Evolutionary conservation across 2,888 invertebrate species (phyloP), one percentile per base, ranked within the genome.

Genomic region (Cetonia aurata): DNA sequence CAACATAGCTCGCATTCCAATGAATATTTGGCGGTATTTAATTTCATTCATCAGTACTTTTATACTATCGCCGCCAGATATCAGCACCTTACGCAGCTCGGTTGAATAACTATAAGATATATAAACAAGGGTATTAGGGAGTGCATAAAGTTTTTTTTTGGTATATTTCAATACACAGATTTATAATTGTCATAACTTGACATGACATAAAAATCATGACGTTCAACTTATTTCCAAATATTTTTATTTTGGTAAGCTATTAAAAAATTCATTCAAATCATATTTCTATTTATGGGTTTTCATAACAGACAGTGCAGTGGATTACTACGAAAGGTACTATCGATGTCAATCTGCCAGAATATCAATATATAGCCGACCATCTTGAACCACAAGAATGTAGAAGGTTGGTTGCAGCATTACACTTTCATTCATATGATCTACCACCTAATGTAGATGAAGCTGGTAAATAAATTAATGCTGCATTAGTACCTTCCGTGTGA

Each of bases 331-430:
- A 37, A 48, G 73, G 74, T 60, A 84, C 83, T 0, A 81, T 84
- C 12, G 85, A 85, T 73, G 74, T 84, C 65, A 84, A 84, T 74
- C 70, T 80, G 33, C 73, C 81, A 0, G 83, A 85, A 75, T 75
- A 87, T 46, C 83, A 87, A 75, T 89, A 90, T 77, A 77, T 91
- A 69, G 87, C 90, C 25, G 86, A 87, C 68, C 88, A 87, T 78
- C 80, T 91, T 73, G 86, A 87, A 60, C 78, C 80, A 9, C 82
- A 85, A 75, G 89, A 91, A 81, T 91, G 91, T 77, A 85, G 87
- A 56, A 82, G 83, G 75, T 83, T 91, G 1, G 85, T 89, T 12
- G 88, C 89, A 13, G 86, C 88, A 10, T 85, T 90, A 67, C 88
- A 89, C 81, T 89, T 87, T 75, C 83, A 84, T 67, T 79, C 81